Conservation (phyloP, 2,797 vertebrate genomes). For the Neoniphon sammara region DNA sequence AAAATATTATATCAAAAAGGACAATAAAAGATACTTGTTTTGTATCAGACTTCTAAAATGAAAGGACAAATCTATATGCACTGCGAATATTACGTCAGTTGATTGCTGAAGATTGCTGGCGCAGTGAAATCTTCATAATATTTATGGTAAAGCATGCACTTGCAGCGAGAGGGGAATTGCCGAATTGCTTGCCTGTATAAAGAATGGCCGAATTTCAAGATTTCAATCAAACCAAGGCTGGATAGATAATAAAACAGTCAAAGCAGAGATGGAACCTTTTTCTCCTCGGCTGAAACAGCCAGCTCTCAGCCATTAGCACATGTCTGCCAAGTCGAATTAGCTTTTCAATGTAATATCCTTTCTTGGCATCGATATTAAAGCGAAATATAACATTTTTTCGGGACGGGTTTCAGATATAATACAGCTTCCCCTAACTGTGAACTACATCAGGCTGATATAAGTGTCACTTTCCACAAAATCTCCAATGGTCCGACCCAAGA, state of each 20-base stretch:
- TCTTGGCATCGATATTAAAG: slow-evolving; percentile 64
- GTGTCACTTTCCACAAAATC: slow-evolving; percentile 70
- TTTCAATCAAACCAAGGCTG: slow-evolving; percentile 30
- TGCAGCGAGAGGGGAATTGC: slow-evolving; percentile 4
- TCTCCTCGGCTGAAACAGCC: slow-evolving; percentile 36
- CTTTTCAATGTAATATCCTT: slow-evolving; percentile 54
- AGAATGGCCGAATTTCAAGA: slow-evolving; percentile 16
- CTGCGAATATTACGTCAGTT: background rate
- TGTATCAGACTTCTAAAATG: slow-evolving; percentile 8
- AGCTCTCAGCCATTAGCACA: slow-evolving; percentile 29
- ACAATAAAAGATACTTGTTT: slow-evolving; percentile 14
- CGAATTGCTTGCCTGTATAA: slow-evolving; percentile 6
- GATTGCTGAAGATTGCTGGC: background rate
- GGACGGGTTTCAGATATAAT: slow-evolving; percentile 59
- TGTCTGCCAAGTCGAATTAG: slow-evolving; percentile 63
- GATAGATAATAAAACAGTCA: slow-evolving; percentile 47
- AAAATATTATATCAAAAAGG: slow-evolving; percentile 18
- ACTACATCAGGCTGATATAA: slow-evolving; percentile 66
- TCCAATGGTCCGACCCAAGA: slow-evolving; percentile 59
- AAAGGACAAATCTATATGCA: slow-evolving; percentile 10
- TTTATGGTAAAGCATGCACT: slow-evolving; percentile 10
- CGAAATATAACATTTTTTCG: slow-evolving; percentile 48
- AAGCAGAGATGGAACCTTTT: slow-evolving; percentile 28
- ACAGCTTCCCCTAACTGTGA: slow-evolving; percentile 57
- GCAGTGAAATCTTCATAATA: slow-evolving; percentile 27